Evolutionary conservation across 1,140 invertebrate species (phyloP), one percentile per base, ranked within the genome.

Genomic region (Ooceraea biroi): DNA sequence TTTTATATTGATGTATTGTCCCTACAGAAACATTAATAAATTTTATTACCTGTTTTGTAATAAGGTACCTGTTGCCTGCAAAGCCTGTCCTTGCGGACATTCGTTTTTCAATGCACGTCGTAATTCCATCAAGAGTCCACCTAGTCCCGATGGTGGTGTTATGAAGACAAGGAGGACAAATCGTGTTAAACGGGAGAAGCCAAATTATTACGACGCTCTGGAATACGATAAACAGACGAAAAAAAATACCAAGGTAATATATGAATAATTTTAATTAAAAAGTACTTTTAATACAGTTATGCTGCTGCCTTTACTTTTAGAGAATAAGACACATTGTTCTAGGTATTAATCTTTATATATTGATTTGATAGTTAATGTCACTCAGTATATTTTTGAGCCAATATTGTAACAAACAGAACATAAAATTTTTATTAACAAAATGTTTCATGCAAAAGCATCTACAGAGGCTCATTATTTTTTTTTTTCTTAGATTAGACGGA

Each of bases 151-250:
- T n/a, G 80, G 85, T 65, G 92, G 94, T 30, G 91, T 92, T 41
- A 94, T 94, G 91, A 94, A 93, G 89, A 93, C 93, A 41, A 91
- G 97, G 57, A 94, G 97, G 80, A 97, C 97, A 0, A 96, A 97
- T 87, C 93, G 97, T 74, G 96, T 97, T 17, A 96, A 97, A 89
- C 93, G 97, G 71, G 96, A 97, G 77, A 97, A 97, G 90, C 97
- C 97, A 46, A 97, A 97, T 95, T 98, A 97, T 94, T 98, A 97
- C 87, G 97, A 98, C 95, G 96, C 97, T 10, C 95, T 97, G 87
- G 97, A 97, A 94, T 96, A 96, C 95, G 96, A 96, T 83, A 96
- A 96, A 91, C 96, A 96, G 90, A 95, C 96, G 41, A 95, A 96
- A 91, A 96, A 94, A 92, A 94, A 89, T 91, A 91, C 93, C 3